A percentile compares a stretch with the other conserved stretches of the same genome.
Conservation (phyloP, 2,797 vertebrate genomes). For the Smutsia gigantea region DNA sequence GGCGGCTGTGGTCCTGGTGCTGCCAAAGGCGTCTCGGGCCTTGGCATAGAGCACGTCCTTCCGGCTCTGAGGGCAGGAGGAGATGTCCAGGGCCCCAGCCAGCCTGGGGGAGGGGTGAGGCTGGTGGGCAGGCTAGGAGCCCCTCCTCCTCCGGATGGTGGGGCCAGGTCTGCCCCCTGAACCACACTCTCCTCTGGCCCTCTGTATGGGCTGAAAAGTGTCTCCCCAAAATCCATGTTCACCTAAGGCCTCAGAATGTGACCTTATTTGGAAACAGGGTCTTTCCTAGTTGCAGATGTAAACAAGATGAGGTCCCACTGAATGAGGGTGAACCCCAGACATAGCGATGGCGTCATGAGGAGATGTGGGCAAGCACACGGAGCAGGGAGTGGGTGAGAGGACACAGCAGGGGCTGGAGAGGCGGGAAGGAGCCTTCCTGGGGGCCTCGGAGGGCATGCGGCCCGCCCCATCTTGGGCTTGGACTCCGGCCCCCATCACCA, state of each 20-base stretch:
- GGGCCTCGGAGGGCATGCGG: background rate
- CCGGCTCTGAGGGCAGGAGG: constrained; percentile 82
- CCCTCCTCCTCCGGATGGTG: rapidly evolving
- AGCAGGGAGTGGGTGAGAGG: background rate
- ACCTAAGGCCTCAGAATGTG: background rate
- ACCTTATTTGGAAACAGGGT: background rate
- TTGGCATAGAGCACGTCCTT: constrained; percentile 83
- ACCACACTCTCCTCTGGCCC: background rate
- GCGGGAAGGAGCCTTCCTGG: background rate
- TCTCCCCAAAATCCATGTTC: background rate
- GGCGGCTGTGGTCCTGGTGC: rapidly evolving
- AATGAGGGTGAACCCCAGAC: background rate
- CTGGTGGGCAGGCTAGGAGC: background rate
- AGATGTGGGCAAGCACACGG: background rate
- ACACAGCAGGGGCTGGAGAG: too few relatives aligned
- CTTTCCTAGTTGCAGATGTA: background rate
- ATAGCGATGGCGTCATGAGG: background rate
- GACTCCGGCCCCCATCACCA: background rate
- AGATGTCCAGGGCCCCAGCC: constrained; percentile 76
- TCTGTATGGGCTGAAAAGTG: background rate
- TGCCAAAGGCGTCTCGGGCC: constrained; percentile 78
- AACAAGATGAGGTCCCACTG: background rate
- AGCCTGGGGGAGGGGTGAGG: constrained; percentile 66
- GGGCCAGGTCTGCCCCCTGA: background rate
- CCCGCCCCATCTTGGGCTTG: background rate